Base-by-base conservation (phyloP, 1,140 invertebrate genomes). In the Luehdorfia chinensis region DNA sequence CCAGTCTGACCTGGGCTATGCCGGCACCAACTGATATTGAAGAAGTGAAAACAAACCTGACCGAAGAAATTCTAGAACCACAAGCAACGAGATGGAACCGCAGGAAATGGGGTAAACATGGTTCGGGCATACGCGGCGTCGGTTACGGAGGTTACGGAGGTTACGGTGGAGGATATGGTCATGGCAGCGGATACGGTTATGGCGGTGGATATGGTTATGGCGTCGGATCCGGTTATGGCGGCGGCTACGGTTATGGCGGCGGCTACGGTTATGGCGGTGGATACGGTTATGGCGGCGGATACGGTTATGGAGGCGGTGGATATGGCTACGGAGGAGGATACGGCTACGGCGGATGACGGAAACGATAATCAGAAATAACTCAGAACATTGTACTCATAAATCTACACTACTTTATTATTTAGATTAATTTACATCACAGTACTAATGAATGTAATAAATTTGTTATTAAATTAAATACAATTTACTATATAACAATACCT, bases 321-420 rank as follows among this genome's bases (percentile, higher is more conserved):
- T 21, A 34, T 6, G 44, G 53, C 6, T 43, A 13, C 9, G 53
- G 56, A 4, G 48, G 44, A n/a, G 57, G 57, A 9, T 50, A 11
- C 18, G 51, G 54, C 6, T 45, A 32, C 25, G 43, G 49, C 6
- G 43, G 50, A 11, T 55, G 62, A 6, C 52, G 37, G 44, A 37
- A 47, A 25, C 19, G 56, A 9, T 55, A 31, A 46, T 5, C 7
- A 15, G 9, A 5, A 1, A 30, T 30, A n/a, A n/a, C n/a, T n/a
- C n/a, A n/a, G n/a, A n/a, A n/a, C n/a, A n/a, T n/a, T n/a, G n/a
- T n/a, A n/a, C n/a, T n/a, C n/a, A n/a, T n/a, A n/a, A n/a, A n/a
- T n/a, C n/a, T n/a, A n/a, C n/a, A n/a, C n/a, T n/a, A n/a, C n/a
- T n/a, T n/a, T n/a, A n/a, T n/a, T n/a, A n/a, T n/a, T n/a, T n/a